Base-by-base conservation (phyloP, 2,797 vertebrate species). In the Forpus xanthops region DNA sequence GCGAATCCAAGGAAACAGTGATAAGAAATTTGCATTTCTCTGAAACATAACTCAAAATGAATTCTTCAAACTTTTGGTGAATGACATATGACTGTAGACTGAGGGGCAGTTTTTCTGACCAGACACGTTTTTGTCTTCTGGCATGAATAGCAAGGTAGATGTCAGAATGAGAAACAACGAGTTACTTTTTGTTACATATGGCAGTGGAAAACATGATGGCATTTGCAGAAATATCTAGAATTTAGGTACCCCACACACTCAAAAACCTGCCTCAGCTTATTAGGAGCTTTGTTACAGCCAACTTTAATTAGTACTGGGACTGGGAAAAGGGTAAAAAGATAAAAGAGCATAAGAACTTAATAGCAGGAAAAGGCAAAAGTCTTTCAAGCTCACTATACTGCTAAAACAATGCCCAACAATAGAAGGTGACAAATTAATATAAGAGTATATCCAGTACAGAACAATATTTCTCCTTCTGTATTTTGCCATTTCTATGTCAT, bases 11-110 rank as follows among this genome's bases (percentile, higher is more conserved):
- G 84, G 95, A 96, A 97, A 91, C 75, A 80, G 73, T 55, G 89
- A 96, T 94, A 96, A 96, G 95, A 93, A 79, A 94, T 96, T 94
- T 97, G 76, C 86, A 96, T 96, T 94, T 76, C 74, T 93, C 93
- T 85, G 44, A 73, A 93, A 58, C 71, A 53, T 71, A 85, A 52
- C 68, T 95, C 77, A n/a, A 23, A 89, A 79, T 11, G 30, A 49
- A 78, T 61, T 95, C 82, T 68, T 78, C 89, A 86, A 60, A 83
- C 35, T 93, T 96, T 89, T 88, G 66, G 42, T 72, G 78, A 80
- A 74, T 73, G 74, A 89, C 67, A 80, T 28, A 85, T 62, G 33
- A 39, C 61, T 91, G 44, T 42, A 83, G 66, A 93, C 64, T 85
- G 47, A 88, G 60, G 44, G 64, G 80, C 58, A 89, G 64, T 70